phyloP scores from a whole-genome alignment of 2,888 invertebrate genomes.

The Conomelus anceps region DNA sequence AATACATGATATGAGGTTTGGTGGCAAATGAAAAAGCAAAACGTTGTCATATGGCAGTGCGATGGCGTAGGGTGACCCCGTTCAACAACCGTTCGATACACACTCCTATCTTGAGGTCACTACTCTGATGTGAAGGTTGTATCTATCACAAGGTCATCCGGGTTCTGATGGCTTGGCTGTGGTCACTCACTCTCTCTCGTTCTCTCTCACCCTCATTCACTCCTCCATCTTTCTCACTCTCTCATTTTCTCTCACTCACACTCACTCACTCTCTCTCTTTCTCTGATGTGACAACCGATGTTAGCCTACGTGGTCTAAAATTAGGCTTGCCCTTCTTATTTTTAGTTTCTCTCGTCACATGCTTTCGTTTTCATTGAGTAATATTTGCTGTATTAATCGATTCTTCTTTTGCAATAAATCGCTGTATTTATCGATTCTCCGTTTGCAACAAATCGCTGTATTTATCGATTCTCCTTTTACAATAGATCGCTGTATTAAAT shows the following conservation, averaged over 20 bases:
- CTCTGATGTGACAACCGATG: neutral
- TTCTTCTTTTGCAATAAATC: no score
- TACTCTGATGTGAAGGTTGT: neutral
- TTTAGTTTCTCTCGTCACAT: neutral
- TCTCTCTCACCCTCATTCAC: neutral
- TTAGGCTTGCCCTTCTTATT: neutral
- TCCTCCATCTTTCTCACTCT: neutral
- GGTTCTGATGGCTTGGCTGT: neutral
- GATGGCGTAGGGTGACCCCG: neutral
- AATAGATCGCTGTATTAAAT: no score
- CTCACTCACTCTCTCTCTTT: neutral
- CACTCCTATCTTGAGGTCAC: neutral
- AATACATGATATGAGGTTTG: neutral
- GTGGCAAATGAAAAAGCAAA: neutral
- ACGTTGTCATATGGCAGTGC: neutral
- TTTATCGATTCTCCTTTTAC: no score
- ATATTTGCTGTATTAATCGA: neutral
- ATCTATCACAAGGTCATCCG: neutral
- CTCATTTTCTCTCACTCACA: neutral
- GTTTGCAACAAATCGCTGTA: no score
- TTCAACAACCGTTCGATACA: neutral
- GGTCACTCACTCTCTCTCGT: neutral
- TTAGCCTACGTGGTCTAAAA: neutral
- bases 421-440: no score
- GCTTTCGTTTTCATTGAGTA: neutral